Conservation (phyloP, 2,113 vertebrate genomes). For the Gorsachius goisagi region DNA sequence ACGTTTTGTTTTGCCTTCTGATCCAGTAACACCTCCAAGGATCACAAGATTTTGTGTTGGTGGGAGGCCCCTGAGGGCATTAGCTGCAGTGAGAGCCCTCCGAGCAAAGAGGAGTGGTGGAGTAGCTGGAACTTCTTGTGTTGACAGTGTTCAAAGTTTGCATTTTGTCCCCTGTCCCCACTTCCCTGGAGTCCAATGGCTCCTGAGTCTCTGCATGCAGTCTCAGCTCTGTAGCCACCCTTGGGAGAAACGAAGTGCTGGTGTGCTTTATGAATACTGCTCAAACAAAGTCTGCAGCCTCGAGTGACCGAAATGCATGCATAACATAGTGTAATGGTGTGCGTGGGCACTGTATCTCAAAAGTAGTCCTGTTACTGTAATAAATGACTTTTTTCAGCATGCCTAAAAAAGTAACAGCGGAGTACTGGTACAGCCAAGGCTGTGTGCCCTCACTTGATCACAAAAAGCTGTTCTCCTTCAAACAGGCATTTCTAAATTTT, state of each 20-base stretch:
- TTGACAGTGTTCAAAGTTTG: accelerated
- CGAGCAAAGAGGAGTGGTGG: not conserved
- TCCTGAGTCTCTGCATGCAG: not conserved
- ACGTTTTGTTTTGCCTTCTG: not conserved
- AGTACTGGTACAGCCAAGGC: not conserved
- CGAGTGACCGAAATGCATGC: not conserved
- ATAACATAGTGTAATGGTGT: not conserved
- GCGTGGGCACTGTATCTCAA: not conserved
- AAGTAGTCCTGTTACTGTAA: slow-evolving; percentile 13
- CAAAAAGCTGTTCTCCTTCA: slow-evolving; percentile 23
- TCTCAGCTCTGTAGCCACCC: not conserved
- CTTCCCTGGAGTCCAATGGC: not conserved
- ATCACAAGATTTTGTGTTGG: not conserved
- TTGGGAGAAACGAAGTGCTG: not conserved
- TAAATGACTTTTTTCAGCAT: not conserved
- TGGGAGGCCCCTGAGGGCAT: not conserved
- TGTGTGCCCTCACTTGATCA: slow-evolving; percentile 8
- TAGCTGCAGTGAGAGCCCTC: not conserved
- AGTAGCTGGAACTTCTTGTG: not conserved
- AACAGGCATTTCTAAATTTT: slow-evolving; percentile 17
- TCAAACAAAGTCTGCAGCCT: not conserved
- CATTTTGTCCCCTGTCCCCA: not conserved
- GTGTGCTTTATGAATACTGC: not conserved
- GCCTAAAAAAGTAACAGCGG: slow-evolving; percentile 29
- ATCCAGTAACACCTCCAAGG: not conserved